Evolutionary conservation across 2,797 vertebrate species (phyloP).

Genomic region (Galagoides demidoff): DNA sequence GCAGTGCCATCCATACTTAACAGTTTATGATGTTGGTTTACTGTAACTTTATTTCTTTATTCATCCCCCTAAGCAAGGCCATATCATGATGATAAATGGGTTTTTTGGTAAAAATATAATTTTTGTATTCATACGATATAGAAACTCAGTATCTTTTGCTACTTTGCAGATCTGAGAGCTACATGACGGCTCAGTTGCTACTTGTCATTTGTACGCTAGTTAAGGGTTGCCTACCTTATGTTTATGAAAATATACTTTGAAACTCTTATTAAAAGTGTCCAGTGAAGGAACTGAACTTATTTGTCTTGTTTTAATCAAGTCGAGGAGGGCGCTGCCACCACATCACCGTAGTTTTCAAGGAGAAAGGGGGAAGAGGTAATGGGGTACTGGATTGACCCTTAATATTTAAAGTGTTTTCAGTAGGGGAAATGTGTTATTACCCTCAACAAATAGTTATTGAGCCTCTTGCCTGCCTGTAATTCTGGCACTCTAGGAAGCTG

Average conservation of each 20-base stretch:
- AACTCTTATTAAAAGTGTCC: not conserved
- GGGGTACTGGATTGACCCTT: not conserved
- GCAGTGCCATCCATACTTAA: not conserved
- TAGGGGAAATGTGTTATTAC: not conserved
- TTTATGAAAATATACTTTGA: not conserved
- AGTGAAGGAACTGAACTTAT: not conserved
- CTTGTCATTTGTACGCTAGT: not conserved
- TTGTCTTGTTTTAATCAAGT: not conserved
- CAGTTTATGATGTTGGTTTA: not conserved
- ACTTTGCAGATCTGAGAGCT: not conserved
- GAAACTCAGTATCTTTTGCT: not conserved
- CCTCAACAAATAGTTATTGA: not conserved
- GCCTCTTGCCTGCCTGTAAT: no score
- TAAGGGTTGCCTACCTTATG: not conserved
- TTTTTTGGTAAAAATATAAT: not conserved
- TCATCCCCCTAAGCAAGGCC: not conserved
- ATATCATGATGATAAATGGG: no score
- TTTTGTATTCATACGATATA: not conserved
- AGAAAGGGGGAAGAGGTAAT: not conserved
- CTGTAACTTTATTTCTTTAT: not conserved
- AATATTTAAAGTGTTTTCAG: not conserved
- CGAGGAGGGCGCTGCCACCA: not conserved
- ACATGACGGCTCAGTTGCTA: fast-evolving
- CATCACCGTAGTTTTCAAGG: not conserved
- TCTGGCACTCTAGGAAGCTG: no score